Evolutionary conservation across 1,140 invertebrate genomes (phyloP).

Genomic region (Meloidogyne exigua): DNA sequence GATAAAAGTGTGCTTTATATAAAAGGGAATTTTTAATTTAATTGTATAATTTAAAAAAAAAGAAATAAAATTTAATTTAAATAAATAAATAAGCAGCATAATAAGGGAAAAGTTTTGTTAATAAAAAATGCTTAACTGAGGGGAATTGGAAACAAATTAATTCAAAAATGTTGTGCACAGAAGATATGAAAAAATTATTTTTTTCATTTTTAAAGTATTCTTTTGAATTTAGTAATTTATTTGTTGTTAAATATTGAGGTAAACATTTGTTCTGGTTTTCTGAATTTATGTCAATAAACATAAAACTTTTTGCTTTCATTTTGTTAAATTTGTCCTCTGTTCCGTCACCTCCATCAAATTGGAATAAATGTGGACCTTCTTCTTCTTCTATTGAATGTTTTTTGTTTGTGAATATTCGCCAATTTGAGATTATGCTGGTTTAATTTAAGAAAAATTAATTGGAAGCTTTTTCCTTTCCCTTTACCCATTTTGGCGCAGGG

Average conservation of each 20-base stretch:
- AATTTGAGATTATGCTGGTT: conserved; percentile 47
- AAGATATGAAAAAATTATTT: conserved; percentile 33
- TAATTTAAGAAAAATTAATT: neutral
- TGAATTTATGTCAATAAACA: conserved; percentile 38
- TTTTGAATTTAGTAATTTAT: too few relatives aligned
- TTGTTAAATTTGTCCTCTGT: conserved; percentile 41
- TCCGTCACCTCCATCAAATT: conserved; percentile 45
- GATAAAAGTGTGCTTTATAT: too few relatives aligned
- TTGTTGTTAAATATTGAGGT: neutral
- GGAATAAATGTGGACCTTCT: conserved; percentile 32
- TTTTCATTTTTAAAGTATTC: conserved; percentile 11
- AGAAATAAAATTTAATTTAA: neutral
- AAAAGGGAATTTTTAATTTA: too few relatives aligned
- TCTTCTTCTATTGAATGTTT: neutral
- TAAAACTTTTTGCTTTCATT: conserved; percentile 32
- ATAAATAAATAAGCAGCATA: conserved; percentile 46
- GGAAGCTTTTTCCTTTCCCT: too few relatives aligned
- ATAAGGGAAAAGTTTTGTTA: conserved; percentile 44
- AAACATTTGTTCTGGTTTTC: neutral
- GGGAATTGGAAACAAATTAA: conserved; percentile 28
- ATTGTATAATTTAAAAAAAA: too few relatives aligned
- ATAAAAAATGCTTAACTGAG: conserved; percentile 18
- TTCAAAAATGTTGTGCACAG: conserved; percentile 36
- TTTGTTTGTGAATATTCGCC: conserved; percentile 30
- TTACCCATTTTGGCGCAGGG: too few relatives aligned